Evolutionary conservation across 2,888 invertebrate genomes (phyloP), one percentile per base, ranked within the genome.

Genomic region (Heliconius sara): DNA sequence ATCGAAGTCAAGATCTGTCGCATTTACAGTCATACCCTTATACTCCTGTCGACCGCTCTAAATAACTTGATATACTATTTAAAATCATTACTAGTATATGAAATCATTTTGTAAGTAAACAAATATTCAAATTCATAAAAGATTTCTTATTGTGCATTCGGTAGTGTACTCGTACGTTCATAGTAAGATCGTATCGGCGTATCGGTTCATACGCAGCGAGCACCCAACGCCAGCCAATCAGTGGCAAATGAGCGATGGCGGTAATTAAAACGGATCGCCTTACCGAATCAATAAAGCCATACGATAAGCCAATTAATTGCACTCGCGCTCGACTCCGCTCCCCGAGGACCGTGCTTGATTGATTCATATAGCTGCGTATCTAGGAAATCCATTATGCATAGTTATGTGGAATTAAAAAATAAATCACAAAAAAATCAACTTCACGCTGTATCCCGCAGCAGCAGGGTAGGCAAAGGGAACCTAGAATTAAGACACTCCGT

Each of bases 201-300:
- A 65, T 80, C 78, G 79, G 68, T 79, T 79, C 76, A 70, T 57
- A 79, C 78, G 60, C 68, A 71, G 71, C 74, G 78, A 65, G 76
- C 66, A 71, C 47, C 79, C 82, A 82, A 80, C 80, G 79, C 77
- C 76, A 91, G 88, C 92, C 93, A 94, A 94, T 94, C 93, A 93
- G 87, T 88, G 88, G 91, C 90, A 91, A 93, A 93, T 93, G 92
- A 93, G 91, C 92, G 91, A 93, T 92, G 92, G 87, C 86, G 89
- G 92, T 93, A 95, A 95, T 95, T 95, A 95, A 94, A 94, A 93
- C 91, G 92, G 94, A 94, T 95, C 94, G 92, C 92, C 93, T 94
- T 95, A 93, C 95, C 88, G 87, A 94, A 93, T 94, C 95, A 95
- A 95, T 94, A 94, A 92, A 90, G 88, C 87, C 87, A 88, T 88